Conservation (phyloP, 2,888 invertebrate genomes). For the Trissolcus japonicus region DNA sequence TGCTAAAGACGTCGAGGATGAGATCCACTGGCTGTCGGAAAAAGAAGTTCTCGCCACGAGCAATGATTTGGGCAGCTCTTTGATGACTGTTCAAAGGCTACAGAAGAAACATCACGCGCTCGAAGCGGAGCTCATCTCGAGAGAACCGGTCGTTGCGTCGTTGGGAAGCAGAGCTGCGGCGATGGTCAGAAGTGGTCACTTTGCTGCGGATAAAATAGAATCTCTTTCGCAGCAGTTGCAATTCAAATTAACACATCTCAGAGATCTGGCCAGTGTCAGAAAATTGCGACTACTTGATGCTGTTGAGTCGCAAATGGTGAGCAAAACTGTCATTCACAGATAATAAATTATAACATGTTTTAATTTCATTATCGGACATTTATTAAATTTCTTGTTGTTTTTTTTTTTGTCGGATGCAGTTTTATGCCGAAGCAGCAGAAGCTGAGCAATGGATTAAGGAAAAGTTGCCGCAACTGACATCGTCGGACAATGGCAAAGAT, state of each 20-base stretch:
- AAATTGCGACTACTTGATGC: slow-evolving; percentile 87
- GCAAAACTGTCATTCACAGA: too few relatives aligned
- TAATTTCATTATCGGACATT: too few relatives aligned
- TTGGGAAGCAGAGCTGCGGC: slow-evolving; percentile 85
- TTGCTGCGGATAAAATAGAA: slow-evolving; percentile 86
- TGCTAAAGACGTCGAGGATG: slow-evolving; percentile 94
- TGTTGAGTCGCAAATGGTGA: slow-evolving; percentile 87
- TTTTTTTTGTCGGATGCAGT: slow-evolving; percentile 78
- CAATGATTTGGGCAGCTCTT: slow-evolving; percentile 81
- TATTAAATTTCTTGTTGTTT: background rate
- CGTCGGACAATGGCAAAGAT: slow-evolving; percentile 91
- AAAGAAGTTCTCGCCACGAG: slow-evolving; percentile 85
- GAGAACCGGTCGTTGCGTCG: slow-evolving; percentile 88
- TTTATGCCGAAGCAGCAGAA: slow-evolving; percentile 92
- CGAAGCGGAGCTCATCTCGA: slow-evolving; percentile 91
- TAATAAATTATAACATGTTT: too few relatives aligned
- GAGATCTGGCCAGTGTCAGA: slow-evolving; percentile 85
- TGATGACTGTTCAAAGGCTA: slow-evolving; percentile 89
- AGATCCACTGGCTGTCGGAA: slow-evolving; percentile 92
- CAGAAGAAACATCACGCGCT: slow-evolving; percentile 95
- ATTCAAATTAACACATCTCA: slow-evolving; percentile 82
- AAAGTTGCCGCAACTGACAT: slow-evolving; percentile 85
- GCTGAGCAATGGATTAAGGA: slow-evolving; percentile 95
- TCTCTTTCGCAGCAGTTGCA: slow-evolving; percentile 82
- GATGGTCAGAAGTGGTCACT: slow-evolving; percentile 90